Conservation (phyloP, 1,140 invertebrate genomes). For the Atopsyche davidsoni region DNA sequence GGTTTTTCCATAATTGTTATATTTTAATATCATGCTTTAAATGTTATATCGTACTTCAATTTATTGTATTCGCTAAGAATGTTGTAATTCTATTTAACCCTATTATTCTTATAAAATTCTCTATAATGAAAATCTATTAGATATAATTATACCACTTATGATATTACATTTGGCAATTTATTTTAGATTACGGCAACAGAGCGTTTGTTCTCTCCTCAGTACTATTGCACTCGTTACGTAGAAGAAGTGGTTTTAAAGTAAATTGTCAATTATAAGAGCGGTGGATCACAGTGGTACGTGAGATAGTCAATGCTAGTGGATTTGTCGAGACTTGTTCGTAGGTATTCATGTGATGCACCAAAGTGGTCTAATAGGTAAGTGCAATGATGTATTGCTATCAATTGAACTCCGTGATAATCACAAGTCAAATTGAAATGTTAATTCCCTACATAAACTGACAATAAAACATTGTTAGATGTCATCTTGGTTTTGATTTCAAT, state of each 20-base stretch:
- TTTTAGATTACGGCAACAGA: too few relatives aligned
- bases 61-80: too few relatives aligned
- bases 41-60: background rate
- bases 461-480: constrained; percentile 6
- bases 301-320: constrained; percentile 1
- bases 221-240: constrained; percentile 10
- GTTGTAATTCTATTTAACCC: too few relatives aligned
- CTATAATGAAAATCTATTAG: too few relatives aligned
- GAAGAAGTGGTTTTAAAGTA: background rate
- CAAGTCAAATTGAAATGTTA: background rate
- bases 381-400: background rate
- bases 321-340: background rate
- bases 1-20: too few relatives aligned
- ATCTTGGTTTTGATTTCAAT: too few relatives aligned
- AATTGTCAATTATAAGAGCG: constrained; percentile 1
- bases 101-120: background rate
- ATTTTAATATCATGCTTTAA: background rate
- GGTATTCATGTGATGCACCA: constrained; percentile 1
- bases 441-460: background rate
- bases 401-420: background rate
- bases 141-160: too few relatives aligned
- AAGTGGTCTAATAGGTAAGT: constrained; percentile 3
- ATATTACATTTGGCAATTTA: too few relatives aligned
- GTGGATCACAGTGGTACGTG: background rate
- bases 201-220: too few relatives aligned